Evolutionary conservation across 2,113 vertebrate species (phyloP), one percentile per base, ranked within the genome.

Genomic region (Ia io): DNA sequence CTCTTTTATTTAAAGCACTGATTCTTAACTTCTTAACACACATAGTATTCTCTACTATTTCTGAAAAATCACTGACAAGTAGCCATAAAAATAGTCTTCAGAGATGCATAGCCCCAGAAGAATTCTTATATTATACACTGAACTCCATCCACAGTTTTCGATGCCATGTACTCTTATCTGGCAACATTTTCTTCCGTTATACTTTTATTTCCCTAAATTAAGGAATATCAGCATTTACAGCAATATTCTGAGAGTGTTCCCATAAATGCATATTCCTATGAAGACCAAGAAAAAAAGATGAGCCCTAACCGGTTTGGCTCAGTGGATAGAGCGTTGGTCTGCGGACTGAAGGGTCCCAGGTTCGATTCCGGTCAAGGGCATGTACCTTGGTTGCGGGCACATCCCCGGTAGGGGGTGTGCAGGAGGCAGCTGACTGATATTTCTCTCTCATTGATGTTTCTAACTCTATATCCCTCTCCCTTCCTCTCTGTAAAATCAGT

Each of bases 11-110:
- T 67, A 91, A 97, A 93, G 28, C 59, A 93, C 37, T 73, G 25
- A 96, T 95, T 87, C 28, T 95, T 89, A 91, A 89, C 32, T 90
- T 96, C 56, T 67, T 77, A 90, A 92, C 42, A 83, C 44, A 59
- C 1, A 92, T 3, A 88, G 65, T 59, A 82, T 77, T 23, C 10
- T 90, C 28, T 82, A 84, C 32, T 87, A 61, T 69, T 90, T 88
- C 69, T 89, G 71, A 89, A 94, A 88, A 78, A 71, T 86, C 67
- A 95, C 16, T 88, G 78, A 84, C 23, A 65, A 87, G 44, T 32
- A 90, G 30, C 59, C 70, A 94, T 74, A 95, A 86, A 93, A 94
- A 85, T 82, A 88, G 44, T 93, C 53, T 94, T 93, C 14, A 69
- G 35, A 78, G 67, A 84, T 51, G 44, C 94, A 74, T 13, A 95